Evolutionary conservation across 1,140 invertebrate genomes (phyloP), one percentile per base, ranked within the genome.

Genomic region (Cylas formicarius): DNA sequence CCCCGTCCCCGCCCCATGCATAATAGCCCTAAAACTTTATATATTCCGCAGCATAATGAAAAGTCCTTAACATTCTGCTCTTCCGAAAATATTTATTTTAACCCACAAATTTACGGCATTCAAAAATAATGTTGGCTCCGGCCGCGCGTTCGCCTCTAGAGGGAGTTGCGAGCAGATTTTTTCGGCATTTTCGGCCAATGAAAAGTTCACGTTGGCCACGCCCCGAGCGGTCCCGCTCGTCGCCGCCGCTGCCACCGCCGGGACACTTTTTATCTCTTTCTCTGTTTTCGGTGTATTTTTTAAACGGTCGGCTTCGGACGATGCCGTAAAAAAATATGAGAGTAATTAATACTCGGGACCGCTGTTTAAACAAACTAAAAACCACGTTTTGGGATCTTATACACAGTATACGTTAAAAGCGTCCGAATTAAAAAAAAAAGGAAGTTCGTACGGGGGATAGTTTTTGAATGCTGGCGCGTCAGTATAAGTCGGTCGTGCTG

Each of bases 41-140:
- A n/a, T 61, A 60, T 57, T 58, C 61, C 50, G 48, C 57, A 50
- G 61, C 53, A 62, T 62, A 62, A 63, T 62, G 60, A 61, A 65
- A 65, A 63, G 63, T 66, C 63, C 63, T 66, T 64, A 64, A 61
- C 63, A 63, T 65, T 65, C 63, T 63, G 55, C 63, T 65, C 60
- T 62, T 66, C 61, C 57, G 56, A 66, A 65, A 65, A 65, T 65
- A 65, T 65, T 65, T 65, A 63, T 63, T 62, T 58, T 62, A 57
- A 53, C 50, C 60, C 63, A 58, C 60, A 63, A 65, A 65, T 65
- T 65, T 65, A 63, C 63, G 63, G 61, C 61, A 62, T 60, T 59
- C 63, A 55, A 65, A 65, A 65, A 65, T 65, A 65, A 65, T 65
- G 63, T 63, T 61, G 61, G 61, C 56, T 44, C 56, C 54, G 55